A percentile compares a stretch with the other conserved stretches of the same genome.
Conservation (phyloP, 2,888 invertebrate genomes). For the Lathronympha strigana region DNA sequence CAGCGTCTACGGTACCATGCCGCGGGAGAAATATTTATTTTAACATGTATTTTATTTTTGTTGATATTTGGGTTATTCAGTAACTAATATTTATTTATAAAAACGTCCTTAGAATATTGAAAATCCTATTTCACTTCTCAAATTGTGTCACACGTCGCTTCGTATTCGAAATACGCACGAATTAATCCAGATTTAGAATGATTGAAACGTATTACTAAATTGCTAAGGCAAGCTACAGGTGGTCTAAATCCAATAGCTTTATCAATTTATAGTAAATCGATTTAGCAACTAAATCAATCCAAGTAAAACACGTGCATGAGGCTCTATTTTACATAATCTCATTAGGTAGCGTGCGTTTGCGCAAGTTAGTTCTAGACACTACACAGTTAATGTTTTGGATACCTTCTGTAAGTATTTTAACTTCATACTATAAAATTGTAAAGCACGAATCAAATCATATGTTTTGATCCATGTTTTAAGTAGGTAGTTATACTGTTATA, state of each 20-base stretch:
- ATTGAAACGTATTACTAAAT: slow-evolving; percentile 13
- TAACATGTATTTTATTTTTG: too few relatives aligned
- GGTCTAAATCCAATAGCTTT: slow-evolving; percentile 16
- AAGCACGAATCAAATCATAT: too few relatives aligned
- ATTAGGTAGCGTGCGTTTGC: slow-evolving; percentile 37
- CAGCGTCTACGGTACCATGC: too few relatives aligned
- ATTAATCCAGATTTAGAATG: background rate
- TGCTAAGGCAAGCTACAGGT: slow-evolving; percentile 3
- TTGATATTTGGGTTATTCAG: too few relatives aligned
- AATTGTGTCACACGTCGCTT: background rate
- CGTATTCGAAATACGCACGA: background rate
- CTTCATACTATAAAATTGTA: slow-evolving; percentile 14
- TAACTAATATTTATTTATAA: too few relatives aligned
- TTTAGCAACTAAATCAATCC: slow-evolving; percentile 31
- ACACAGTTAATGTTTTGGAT: slow-evolving; percentile 1
- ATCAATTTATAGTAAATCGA: slow-evolving; percentile 18
- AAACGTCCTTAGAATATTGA: too few relatives aligned
- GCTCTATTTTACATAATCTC: slow-evolving; percentile 32
- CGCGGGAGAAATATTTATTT: too few relatives aligned
- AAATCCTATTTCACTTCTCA: background rate
- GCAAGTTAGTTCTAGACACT: slow-evolving; percentile 23
- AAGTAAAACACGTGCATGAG: slow-evolving; percentile 1
- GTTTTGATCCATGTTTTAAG: too few relatives aligned
- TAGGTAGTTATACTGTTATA: background rate
- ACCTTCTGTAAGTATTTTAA: slow-evolving; percentile 15